phyloP scores from a whole-genome alignment of 2,888 invertebrate genomes.

The Lycocerus yunnanus region DNA sequence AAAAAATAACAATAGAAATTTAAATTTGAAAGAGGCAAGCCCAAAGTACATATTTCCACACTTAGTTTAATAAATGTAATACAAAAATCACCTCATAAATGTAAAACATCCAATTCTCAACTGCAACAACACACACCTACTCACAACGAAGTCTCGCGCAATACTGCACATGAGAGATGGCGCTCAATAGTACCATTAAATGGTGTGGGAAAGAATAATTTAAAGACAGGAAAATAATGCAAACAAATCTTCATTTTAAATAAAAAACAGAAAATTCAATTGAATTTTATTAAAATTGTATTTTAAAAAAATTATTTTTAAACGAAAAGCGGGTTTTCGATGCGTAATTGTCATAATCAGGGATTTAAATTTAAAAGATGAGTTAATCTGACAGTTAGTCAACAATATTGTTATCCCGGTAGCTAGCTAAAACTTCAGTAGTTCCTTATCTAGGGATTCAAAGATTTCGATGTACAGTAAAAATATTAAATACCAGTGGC shows the following conservation, averaged over 20 bases:
- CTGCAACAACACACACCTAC: constrained; percentile 45
- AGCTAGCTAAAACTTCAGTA: neutral
- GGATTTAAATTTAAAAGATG: neutral
- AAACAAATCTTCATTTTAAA: neutral
- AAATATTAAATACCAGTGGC: neutral
- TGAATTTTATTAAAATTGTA: too few relatives aligned
- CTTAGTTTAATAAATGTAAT: neutral
- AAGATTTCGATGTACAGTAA: neutral
- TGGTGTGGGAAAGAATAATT: constrained; percentile 5
- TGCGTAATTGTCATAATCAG: neutral
- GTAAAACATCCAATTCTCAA: constrained; percentile 43
- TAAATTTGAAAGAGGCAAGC: neutral
- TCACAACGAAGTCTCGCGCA: constrained; percentile 41
- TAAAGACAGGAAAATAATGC: neutral
- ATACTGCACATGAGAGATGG: constrained; percentile 43
- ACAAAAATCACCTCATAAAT: constrained; percentile 41
- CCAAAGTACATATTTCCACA: too few relatives aligned
- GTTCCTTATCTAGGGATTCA: neutral
- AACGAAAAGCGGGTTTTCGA: neutral
- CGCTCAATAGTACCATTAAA: constrained; percentile 29
- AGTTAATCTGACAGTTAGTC: neutral
- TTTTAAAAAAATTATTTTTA: too few relatives aligned
- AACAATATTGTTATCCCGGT: neutral
- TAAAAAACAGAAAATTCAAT: neutral
- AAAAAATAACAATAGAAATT: neutral